These are phyloP conservation scores for Lateolabrax maculatus DNA, from an alignment of 2,797 vertebrate species.

Conservation along the genomic window DNA sequence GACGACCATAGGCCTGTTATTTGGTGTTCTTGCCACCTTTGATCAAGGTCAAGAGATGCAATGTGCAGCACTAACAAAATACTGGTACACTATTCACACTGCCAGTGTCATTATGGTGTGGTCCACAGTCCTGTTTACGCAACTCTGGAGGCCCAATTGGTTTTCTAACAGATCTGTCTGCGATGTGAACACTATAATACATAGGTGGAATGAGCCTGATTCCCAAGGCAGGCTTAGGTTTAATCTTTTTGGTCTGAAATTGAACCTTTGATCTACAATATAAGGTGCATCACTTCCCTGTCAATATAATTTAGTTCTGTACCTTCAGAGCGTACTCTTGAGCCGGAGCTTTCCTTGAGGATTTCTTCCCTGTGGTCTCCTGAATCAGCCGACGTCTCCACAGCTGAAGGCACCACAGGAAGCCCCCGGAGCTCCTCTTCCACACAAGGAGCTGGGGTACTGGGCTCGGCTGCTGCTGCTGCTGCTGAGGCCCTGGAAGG, in stretches of 20 bases:
- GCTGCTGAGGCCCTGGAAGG: constrained; percentile 68
- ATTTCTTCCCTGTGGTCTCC: constrained; percentile 47
- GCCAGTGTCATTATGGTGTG: constrained; percentile 49
- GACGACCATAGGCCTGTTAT: constrained; percentile 56
- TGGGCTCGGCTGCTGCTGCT: constrained; percentile 33
- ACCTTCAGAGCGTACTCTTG: constrained; percentile 75
- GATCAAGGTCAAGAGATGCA: constrained; percentile 72
- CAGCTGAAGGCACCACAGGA: constrained; percentile 34
- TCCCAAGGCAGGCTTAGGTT: constrained; percentile 62
- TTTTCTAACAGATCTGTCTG: constrained; percentile 64
- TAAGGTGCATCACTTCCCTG: constrained; percentile 54
- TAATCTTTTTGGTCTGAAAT: constrained; percentile 68
- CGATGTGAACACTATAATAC: constrained; percentile 59
- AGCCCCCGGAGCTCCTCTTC: constrained; percentile 51
- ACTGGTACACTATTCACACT: constrained; percentile 37
- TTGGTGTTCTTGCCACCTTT: constrained; percentile 58
- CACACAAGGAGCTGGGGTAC: constrained; percentile 28
- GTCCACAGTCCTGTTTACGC: constrained; percentile 54
- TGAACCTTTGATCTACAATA: constrained; percentile 63
- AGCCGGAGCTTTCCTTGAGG: constrained; percentile 38
- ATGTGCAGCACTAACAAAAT: constrained; percentile 55
- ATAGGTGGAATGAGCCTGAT: constrained; percentile 58
- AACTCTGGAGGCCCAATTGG: constrained; percentile 55
- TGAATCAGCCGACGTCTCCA: constrained; percentile 36
- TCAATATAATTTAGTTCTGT: constrained; percentile 63